phyloP scores from a whole-genome alignment of 2,113 vertebrate genomes.

The Macheiramphus alcinus region DNA sequence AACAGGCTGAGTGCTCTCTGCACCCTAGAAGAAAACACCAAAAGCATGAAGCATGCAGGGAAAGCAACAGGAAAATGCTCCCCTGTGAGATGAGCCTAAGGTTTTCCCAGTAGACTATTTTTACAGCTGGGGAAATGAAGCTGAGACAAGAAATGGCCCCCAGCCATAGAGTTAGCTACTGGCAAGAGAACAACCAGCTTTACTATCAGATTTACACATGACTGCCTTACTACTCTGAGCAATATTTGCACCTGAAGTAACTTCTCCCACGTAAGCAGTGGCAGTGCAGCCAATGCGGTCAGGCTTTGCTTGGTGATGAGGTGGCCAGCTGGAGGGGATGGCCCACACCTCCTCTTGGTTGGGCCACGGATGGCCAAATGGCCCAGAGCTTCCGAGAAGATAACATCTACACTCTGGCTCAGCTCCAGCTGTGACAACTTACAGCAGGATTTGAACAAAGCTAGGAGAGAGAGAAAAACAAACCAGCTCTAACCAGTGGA shows the following conservation, averaged over 20 bases:
- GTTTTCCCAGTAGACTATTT: not conserved
- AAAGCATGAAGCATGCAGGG: not conserved
- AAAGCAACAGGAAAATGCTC: not conserved
- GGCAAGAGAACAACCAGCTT: not conserved
- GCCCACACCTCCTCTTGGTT: not conserved
- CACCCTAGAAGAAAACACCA: not conserved
- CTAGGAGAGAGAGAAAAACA: not conserved
- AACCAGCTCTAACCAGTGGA: not conserved
- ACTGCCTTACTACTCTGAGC: not conserved
- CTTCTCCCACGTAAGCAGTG: not conserved
- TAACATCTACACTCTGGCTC: not conserved
- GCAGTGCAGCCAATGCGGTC: accelerated
- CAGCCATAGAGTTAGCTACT: not conserved
- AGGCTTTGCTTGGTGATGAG: not conserved
- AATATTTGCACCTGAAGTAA: not conserved
- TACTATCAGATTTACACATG: not conserved
- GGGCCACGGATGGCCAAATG: not conserved
- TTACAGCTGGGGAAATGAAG: not conserved
- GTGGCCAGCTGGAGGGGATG: not conserved
- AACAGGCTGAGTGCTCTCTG: not conserved
- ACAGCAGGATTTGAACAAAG: not conserved
- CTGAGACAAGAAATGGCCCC: not conserved
- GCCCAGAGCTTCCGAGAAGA: not conserved
- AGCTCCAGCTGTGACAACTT: not conserved
- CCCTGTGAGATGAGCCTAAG: not conserved